Evolutionary conservation across 2,797 vertebrate species (phyloP).

Genomic region (Protonibea diacanthus): DNA sequence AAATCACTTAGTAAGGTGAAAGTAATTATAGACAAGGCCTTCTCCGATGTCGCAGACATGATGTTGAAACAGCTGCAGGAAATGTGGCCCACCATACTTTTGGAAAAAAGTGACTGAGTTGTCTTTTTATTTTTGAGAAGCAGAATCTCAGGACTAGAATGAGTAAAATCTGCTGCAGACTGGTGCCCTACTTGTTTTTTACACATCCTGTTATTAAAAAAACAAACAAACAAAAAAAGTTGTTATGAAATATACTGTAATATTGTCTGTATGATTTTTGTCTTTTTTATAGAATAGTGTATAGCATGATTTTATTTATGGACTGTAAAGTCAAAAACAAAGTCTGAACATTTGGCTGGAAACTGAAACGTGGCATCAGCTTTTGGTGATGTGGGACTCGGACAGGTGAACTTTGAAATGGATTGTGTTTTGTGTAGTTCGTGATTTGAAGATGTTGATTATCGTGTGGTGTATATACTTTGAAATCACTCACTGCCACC

Average conservation of each 20-base stretch:
- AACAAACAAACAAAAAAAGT: neutral
- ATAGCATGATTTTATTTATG: constrained; percentile 92
- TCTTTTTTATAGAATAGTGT: constrained; percentile 70
- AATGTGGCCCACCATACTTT: constrained; percentile 91
- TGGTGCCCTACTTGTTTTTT: constrained; percentile 54
- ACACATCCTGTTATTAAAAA: constrained; percentile 35
- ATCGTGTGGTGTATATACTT: constrained; percentile 88
- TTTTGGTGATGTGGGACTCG: constrained; percentile 91
- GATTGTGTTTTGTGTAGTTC: constrained; percentile 90
- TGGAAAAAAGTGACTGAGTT: constrained; percentile 80
- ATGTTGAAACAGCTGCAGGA: constrained; percentile 95
- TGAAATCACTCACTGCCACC: constrained; percentile 93
- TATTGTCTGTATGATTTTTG: constrained; percentile 45
- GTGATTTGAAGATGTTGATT: constrained; percentile 91
- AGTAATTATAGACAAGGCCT: constrained; percentile 89
- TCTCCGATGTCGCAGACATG: constrained; percentile 85
- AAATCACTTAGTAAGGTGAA: constrained; percentile 89
- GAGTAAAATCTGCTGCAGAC: constrained; percentile 68
- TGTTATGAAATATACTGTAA: constrained; percentile 41
- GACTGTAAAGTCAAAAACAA: constrained; percentile 73
- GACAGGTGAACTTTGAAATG: constrained; percentile 83
- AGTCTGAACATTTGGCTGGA: constrained; percentile 77
- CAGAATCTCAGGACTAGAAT: constrained; percentile 78
- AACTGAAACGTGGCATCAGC: constrained; percentile 75
- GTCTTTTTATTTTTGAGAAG: constrained; percentile 44